phyloP scores from a whole-genome alignment of 2,888 invertebrate genomes.

The Eupithecia dodoneata region DNA sequence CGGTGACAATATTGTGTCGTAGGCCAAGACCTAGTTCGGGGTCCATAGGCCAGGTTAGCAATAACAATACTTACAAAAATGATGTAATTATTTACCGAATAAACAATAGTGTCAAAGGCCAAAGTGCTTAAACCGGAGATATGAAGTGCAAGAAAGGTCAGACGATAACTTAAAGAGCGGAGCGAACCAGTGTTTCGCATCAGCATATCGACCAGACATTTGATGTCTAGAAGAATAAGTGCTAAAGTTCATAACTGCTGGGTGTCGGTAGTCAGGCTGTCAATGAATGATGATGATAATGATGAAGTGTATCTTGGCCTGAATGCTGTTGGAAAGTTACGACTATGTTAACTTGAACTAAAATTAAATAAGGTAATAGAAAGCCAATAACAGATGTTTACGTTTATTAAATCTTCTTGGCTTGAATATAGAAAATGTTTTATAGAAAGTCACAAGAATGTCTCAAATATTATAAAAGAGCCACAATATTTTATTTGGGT shows the following conservation, averaged over 20 bases:
- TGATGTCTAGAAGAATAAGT: neutral
- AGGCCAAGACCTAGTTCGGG: too few relatives aligned
- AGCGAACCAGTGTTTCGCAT: constrained; percentile 19
- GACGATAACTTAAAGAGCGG: constrained; percentile 21
- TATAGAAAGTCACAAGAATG: neutral
- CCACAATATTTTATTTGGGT: neutral
- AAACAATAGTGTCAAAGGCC: constrained; percentile 9
- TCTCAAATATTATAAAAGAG: neutral
- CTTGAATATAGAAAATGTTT: neutral
- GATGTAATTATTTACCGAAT: constrained; percentile 13
- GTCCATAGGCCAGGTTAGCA: too few relatives aligned
- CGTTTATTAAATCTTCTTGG: neutral
- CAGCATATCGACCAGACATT: neutral
- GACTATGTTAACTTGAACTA: too few relatives aligned
- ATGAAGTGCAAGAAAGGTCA: constrained; percentile 16
- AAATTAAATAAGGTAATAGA: neutral
- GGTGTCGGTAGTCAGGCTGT: neutral
- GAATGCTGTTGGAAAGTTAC: neutral
- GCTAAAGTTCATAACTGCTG: too few relatives aligned
- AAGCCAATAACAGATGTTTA: neutral
- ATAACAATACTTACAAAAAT: neutral
- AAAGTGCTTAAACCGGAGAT: constrained; percentile 5
- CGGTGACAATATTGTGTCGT: too few relatives aligned
- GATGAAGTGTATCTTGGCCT: neutral
- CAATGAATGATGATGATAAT: neutral